A percentile compares a stretch with the other conserved stretches of the same genome.
Evolutionary conservation across 2,113 vertebrate genomes (phyloP).

Genomic region (Tonatia bakeri): DNA sequence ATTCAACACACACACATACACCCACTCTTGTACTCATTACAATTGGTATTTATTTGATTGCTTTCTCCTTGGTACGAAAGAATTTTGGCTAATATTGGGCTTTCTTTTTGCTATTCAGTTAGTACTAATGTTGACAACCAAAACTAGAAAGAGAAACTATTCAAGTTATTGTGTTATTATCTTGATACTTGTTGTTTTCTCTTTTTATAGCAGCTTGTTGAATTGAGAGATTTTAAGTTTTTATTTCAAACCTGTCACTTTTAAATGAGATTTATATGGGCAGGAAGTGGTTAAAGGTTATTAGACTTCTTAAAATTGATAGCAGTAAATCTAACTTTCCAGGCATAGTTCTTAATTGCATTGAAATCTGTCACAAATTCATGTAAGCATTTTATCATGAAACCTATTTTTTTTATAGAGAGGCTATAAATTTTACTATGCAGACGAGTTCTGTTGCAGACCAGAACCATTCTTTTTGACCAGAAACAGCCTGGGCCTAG

Average conservation of each 20-base stretch:
- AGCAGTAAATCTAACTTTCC: slow-evolving; percentile 10
- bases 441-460: background rate
- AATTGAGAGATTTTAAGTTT: slow-evolving; percentile 1
- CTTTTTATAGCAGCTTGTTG: background rate
- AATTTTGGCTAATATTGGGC: background rate
- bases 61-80: slow-evolving; percentile 22
- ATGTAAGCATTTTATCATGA: slow-evolving; percentile 29
- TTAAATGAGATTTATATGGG: slow-evolving; percentile 15
- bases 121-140: background rate
- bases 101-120: background rate
- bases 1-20: background rate
- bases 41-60: background rate
- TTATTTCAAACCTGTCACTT: slow-evolving; percentile 2
- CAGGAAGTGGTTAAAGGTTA: background rate
- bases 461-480: background rate
- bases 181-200: slow-evolving; percentile 19
- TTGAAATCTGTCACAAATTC: slow-evolving; percentile 7
- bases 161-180: background rate
- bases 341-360: background rate
- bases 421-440: background rate
- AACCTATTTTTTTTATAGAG: slow-evolving; percentile 17
- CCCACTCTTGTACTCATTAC: background rate
- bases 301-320: background rate
- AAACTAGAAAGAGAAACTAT: background rate
- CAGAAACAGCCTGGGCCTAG: background rate